phyloP scores from a whole-genome alignment of 30 jellyfish, hydroid and myxozoan genomes.

The Aurelia sp. region DNA sequence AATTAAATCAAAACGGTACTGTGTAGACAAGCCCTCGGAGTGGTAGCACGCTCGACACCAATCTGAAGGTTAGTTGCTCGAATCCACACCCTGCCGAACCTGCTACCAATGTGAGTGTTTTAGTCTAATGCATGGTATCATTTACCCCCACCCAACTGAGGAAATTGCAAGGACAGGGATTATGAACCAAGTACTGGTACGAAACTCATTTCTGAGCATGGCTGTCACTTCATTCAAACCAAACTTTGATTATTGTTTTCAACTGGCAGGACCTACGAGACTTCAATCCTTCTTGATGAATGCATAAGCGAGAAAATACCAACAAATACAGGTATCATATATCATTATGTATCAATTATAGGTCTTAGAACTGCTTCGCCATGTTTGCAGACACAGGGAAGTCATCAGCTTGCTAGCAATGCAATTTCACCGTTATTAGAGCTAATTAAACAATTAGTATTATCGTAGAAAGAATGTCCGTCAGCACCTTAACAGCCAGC shows the following conservation, averaged over 20 bases:
- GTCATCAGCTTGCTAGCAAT: background rate
- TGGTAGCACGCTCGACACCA: too few relatives aligned
- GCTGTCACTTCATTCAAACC: background rate
- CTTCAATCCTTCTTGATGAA: conserved; percentile 90
- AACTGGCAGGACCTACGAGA: conserved; percentile 83
- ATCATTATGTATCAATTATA: background rate
- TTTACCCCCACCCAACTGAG: too few relatives aligned
- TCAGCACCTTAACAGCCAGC: too few relatives aligned
- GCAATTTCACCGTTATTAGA: background rate
- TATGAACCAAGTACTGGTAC: background rate
- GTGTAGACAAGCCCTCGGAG: too few relatives aligned
- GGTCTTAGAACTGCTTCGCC: background rate
- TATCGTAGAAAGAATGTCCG: too few relatives aligned
- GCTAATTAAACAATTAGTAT: too few relatives aligned
- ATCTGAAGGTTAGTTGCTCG: too few relatives aligned
- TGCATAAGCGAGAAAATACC: conserved; percentile 84
- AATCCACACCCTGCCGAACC: too few relatives aligned
- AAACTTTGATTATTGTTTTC: background rate
- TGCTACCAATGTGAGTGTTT: too few relatives aligned
- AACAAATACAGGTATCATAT: conserved; percentile 47
- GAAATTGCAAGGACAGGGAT: too few relatives aligned
- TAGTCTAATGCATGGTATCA: too few relatives aligned
- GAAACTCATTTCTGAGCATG: background rate
- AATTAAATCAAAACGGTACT: too few relatives aligned
- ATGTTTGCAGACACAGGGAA: background rate